Evolutionary conservation across 2,113 vertebrate species (phyloP), one percentile per base, ranked within the genome.

Genomic region (Phyllopteryx taeniolatus): DNA sequence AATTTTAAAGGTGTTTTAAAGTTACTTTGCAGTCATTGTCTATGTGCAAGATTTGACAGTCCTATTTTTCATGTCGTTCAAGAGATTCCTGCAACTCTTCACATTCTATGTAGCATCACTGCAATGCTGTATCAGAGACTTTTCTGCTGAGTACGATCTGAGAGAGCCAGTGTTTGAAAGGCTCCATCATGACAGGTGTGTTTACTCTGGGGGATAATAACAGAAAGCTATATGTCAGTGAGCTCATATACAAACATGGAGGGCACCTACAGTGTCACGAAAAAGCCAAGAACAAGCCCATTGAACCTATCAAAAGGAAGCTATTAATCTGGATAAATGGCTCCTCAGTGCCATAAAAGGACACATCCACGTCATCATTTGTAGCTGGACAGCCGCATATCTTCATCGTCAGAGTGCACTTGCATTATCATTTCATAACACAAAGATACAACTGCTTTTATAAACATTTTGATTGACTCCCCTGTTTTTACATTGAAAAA

Each of bases 181-280:
- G 82, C 66, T 66, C 56, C 72, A 79, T 73, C 73, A 73, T 78
- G 75, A 81, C 89, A 89, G 88, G 85, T 90, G 83, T 89, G 83
- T 91, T 91, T 88, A 73, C 77, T 67, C 53, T 56, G 2, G 20
- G 35, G 70, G 72, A 77, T 76, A 80, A 85, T 77, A 88, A 67
- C 71, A 75, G 76, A 81, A 74, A 60, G 62, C 79, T 69, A 74
- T 75, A 79, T 82, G 73, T 62, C 76, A 60, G 76, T 60, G 44
- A 76, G 83, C 75, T 74, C 83, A 85, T 86, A 79, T 78, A 77
- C 84, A 91, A 91, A 89, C 78, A 88, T 35, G 76, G 77, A 76
- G 81, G 69, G 67, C 70, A 46, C 71, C 81, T 70, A 83, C 75
- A 80, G 70, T 53, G 9, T 56, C 49, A 70, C 63, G 82, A 79